Evolutionary conservation across 1,140 invertebrate genomes (phyloP), one percentile per base, ranked within the genome.

Genomic region (Antheraea pernyi): DNA sequence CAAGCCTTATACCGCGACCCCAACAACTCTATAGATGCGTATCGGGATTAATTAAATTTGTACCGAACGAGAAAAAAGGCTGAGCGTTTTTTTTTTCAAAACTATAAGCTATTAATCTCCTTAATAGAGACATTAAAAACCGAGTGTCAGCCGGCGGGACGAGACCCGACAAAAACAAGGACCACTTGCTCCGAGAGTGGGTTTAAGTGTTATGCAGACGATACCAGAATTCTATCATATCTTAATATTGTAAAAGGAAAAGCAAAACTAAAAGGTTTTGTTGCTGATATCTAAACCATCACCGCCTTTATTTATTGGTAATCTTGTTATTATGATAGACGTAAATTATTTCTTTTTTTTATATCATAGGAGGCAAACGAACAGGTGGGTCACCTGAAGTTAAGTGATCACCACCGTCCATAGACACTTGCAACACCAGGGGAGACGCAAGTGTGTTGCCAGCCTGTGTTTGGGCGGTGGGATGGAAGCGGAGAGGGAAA

Each of bases 21-120:
- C 71, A 59, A 79, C 78, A 85, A 84, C 62, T 53, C 46, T 53
- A 53, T 53, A 53, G 46, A 53, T 53, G 46, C 69, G 81, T 84
- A 88, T 86, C 85, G 67, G 73, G 71, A 86, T 86, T 88, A 87
- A 90, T 90, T 90, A 86, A 88, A 90, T 88, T 88, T 88, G 86
- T 88, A 78, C 60, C 71, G 76, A 83, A 79, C 77, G 79, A 53
- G 83, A 87, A 86, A 42, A 30, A 42, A 42, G 39, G 0, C 39
- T 8, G 39, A 42, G 39, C 39, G 39, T 7, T 7, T 42, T 76
- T 79, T n/a, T 82, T 68, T 82, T 86, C 84, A 79, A 75, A 71
- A 79, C 81, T 88, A 83, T 53, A 53, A 53, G 70, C 82, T 81
- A 88, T 90, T 88, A 88, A 88, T 90, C 88, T 85, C 74, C 80